Percentiles rank a stretch among this genome's conserved stretches.
Conservation (phyloP, 2,888 invertebrate species). For the Acrobasis suavella region DNA sequence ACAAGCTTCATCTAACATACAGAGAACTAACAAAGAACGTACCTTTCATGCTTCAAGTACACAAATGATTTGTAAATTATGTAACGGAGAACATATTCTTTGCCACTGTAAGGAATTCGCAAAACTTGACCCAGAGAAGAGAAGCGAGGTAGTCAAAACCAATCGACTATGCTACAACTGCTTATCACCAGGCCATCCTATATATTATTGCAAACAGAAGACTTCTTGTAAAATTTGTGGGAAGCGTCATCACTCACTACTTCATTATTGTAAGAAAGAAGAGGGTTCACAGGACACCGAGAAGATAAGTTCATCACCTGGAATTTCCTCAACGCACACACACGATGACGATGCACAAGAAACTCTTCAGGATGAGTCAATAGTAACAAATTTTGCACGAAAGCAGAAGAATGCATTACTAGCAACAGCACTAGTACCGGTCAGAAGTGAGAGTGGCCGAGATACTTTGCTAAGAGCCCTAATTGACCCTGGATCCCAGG, state of each 20-base stretch:
- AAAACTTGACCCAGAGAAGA: constrained; percentile 23
- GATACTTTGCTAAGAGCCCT: constrained; percentile 26
- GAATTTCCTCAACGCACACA: constrained; percentile 20
- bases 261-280: constrained; percentile 27
- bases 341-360: constrained; percentile 23
- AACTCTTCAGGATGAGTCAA: constrained; percentile 25
- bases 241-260: constrained; percentile 30
- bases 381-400: constrained; percentile 25
- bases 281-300: constrained; percentile 21
- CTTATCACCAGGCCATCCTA: constrained; percentile 27
- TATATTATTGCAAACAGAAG: constrained; percentile 26
- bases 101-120: constrained; percentile 31
- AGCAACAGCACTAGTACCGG: constrained; percentile 31
- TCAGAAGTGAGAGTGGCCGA: constrained; percentile 21
- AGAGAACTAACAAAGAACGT: constrained; percentile 7
- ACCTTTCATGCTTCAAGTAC: background rate
- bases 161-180: constrained; percentile 31
- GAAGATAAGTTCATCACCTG: constrained; percentile 19
- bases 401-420: constrained; percentile 26
- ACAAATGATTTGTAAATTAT: constrained; percentile 19
- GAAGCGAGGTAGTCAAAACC: constrained; percentile 25
- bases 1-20: background rate
- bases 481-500: constrained; percentile 31
- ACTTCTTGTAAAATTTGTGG: constrained; percentile 28
- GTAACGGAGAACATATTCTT: constrained; percentile 27